A percentile compares a stretch with the other conserved stretches of the same genome.
Conservation (phyloP, 2,888 invertebrate species). For the Dusona sp. region DNA sequence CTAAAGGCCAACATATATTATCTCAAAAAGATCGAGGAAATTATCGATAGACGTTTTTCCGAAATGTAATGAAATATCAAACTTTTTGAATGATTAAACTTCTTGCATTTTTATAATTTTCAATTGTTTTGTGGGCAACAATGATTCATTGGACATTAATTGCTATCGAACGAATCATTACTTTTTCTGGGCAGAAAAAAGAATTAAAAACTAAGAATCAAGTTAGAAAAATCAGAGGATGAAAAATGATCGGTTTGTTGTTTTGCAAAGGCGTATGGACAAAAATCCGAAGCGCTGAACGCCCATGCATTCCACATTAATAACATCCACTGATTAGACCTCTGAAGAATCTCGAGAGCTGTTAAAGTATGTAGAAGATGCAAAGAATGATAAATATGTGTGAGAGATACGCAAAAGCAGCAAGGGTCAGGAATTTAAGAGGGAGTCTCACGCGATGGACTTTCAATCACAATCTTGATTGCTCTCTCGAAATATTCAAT, state of each 20-base stretch:
- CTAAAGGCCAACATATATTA: neutral
- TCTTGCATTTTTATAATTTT: neutral
- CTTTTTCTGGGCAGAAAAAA: neutral
- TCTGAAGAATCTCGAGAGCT: neutral
- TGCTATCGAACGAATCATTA: no score
- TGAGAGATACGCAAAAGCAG: neutral
- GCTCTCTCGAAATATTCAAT: neutral
- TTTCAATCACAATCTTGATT: neutral
- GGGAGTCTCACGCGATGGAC: neutral
- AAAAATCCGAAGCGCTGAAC: neutral
- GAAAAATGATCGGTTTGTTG: neutral
- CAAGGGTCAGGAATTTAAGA: neutral
- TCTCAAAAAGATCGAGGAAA: neutral
- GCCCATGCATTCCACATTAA: neutral
- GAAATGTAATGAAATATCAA: neutral
- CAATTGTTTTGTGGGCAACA: neutral
- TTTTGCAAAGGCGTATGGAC: neutral
- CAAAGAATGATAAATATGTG: conserved; percentile 1
- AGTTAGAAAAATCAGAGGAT: neutral
- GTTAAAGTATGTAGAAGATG: neutral
- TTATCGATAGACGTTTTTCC: neutral
- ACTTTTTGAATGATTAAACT: neutral
- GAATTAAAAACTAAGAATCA: neutral
- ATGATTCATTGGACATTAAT: neutral
- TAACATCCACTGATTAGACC: neutral